These are phyloP conservation scores for Salpingus planirostris DNA, from an alignment of 2,888 invertebrate genomes.

Conservation along the genomic window DNA sequence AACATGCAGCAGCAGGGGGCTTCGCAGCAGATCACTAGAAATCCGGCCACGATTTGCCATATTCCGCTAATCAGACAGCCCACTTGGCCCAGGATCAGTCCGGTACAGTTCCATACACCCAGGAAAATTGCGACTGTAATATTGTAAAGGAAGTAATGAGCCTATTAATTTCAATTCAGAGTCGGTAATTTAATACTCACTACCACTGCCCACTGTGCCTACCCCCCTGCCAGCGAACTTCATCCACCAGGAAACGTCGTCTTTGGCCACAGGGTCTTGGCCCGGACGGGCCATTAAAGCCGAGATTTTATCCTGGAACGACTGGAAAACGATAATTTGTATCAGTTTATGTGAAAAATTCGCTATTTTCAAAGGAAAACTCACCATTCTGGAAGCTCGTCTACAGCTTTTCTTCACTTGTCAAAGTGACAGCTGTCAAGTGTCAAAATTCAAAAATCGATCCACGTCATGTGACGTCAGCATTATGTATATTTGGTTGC, in stretches of 20 bases:
- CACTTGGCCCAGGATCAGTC: conserved; percentile 55
- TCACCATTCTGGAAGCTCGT: too few relatives aligned
- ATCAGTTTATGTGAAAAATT: too few relatives aligned
- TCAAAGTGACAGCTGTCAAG: too few relatives aligned
- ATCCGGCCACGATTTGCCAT: conserved; percentile 84
- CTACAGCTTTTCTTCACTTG: too few relatives aligned
- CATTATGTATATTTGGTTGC: too few relatives aligned
- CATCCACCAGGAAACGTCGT: conserved; percentile 84
- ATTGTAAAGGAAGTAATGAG: too few relatives aligned
- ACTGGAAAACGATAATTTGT: conserved; percentile 52
- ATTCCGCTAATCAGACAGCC: conserved; percentile 67
- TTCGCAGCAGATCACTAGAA: conserved; percentile 80
- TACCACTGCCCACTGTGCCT: conserved; percentile 75
- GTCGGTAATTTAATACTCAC: too few relatives aligned
- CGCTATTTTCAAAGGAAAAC: too few relatives aligned
- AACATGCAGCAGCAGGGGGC: conserved; percentile 97
- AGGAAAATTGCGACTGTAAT: conserved; percentile 75
- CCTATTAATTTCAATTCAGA: too few relatives aligned
- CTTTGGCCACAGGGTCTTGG: conserved; percentile 66
- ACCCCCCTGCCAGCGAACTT: conserved; percentile 76
- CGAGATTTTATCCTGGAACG: conserved; percentile 70
- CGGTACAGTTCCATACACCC: conserved; percentile 66
- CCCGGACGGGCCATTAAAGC: conserved; percentile 74
- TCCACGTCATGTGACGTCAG: too few relatives aligned
- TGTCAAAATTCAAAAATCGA: too few relatives aligned